phyloP scores from a whole-genome alignment of 1,140 invertebrate species.

The Hypsibius dujardini region DNA sequence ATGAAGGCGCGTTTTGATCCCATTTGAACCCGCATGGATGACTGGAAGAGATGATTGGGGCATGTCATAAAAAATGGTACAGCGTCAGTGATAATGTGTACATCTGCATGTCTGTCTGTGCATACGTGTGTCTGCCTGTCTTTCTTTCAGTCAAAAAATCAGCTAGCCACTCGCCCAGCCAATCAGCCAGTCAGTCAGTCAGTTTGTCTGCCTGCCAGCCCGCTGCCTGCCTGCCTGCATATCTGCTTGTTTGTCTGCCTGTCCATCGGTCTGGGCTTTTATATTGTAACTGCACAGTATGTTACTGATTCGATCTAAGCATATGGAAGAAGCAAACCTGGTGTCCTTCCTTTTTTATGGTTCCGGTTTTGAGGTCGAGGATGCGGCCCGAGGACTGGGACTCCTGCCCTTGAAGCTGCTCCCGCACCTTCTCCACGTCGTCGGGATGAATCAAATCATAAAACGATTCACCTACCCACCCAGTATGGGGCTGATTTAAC shows the following conservation, averaged over 20 bases:
- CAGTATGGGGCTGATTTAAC: conserved; percentile 79
- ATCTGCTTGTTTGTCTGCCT: too few species aligned
- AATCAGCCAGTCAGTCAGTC: too few species aligned
- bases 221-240: too few species aligned
- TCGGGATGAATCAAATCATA: conserved; percentile 94
- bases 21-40: conserved; percentile 91
- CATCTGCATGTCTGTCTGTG: too few species aligned
- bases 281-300: too few species aligned
- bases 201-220: too few species aligned
- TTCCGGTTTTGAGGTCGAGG: conserved; percentile 90
- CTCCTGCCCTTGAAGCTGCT: conserved; percentile 89
- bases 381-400: conserved; percentile 87
- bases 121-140: too few species aligned
- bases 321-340: conserved; percentile 36
- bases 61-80: not conserved
- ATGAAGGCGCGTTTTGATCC: conserved; percentile 93
- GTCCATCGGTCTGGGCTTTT: too few species aligned
- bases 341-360: conserved; percentile 95
- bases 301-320: too few species aligned
- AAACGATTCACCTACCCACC: conserved; percentile 87
- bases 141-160: too few species aligned
- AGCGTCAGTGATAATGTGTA: too few species aligned
- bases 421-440: conserved; percentile 85
- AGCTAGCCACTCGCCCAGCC: too few species aligned
- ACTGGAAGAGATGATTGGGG: conserved; percentile 34